These are phyloP conservation scores for Saccostrea cuccullata DNA, from an alignment of 1,140 invertebrate genomes.

Conservation along the genomic window DNA sequence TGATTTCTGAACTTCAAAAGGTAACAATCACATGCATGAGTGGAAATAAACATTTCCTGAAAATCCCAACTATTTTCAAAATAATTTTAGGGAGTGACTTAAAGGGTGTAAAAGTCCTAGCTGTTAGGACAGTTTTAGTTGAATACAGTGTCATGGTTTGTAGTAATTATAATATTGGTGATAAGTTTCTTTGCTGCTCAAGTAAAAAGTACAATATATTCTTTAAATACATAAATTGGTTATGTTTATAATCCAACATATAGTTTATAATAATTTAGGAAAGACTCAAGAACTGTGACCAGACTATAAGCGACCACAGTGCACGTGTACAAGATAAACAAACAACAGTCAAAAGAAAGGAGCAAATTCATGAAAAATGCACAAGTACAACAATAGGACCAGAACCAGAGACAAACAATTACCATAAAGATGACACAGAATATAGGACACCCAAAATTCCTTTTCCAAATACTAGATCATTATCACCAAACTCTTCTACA, in stretches of 20 bases:
- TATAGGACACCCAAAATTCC: background rate
- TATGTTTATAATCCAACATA: background rate
- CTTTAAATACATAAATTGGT: no score
- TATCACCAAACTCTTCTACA: background rate
- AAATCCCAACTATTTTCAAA: no score
- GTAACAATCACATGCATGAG: background rate
- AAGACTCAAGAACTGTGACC: background rate
- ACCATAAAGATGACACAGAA: background rate
- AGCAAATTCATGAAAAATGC: background rate
- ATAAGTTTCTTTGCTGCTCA: no score
- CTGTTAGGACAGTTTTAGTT: no score
- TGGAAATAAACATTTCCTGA: background rate
- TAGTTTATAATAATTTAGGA: background rate
- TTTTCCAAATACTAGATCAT: background rate
- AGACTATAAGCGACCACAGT: background rate
- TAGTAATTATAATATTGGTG: no score
- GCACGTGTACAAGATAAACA: background rate
- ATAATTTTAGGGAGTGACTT: no score
- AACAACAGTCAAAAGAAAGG: background rate
- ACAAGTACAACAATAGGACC: background rate
- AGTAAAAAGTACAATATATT: no score
- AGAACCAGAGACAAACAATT: background rate
- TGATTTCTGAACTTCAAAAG: slow-evolving; percentile 8
- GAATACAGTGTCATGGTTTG: no score
- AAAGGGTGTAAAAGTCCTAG: no score